These are phyloP conservation scores for Setipinna tenuifilis DNA, from an alignment of 2,797 vertebrate species.

Conservation along the genomic window DNA sequence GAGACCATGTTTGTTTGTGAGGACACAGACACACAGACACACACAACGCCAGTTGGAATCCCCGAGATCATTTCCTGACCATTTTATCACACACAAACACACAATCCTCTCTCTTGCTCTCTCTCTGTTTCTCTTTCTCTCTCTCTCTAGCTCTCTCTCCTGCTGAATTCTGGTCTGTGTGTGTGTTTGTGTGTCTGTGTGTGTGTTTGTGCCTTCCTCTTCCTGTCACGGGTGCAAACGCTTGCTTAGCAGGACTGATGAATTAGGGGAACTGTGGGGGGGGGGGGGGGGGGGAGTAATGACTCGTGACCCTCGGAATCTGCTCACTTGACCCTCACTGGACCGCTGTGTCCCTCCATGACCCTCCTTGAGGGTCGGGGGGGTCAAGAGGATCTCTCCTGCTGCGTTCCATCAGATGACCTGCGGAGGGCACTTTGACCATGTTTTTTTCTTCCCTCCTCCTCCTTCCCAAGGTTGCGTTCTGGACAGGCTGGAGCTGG, in stretches of 20 bases:
- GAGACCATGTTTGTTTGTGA: background rate
- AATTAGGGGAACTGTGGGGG: background rate
- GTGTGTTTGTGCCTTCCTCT: background rate
- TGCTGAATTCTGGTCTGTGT: background rate
- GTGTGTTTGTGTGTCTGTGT: background rate
- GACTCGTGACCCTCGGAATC: slow-evolving; percentile 39
- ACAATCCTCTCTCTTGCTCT: background rate
- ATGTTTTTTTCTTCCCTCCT: background rate
- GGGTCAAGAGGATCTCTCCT: slow-evolving; percentile 41
- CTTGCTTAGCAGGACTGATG: background rate
- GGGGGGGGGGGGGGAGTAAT: slow-evolving; percentile 26
- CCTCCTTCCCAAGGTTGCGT: background rate
- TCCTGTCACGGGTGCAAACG: background rate
- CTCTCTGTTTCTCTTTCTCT: too few species aligned
- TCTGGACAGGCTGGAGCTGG: background rate
- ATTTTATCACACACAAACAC: slow-evolving; percentile 4
- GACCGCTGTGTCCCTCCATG: slow-evolving; percentile 30
- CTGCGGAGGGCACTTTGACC: background rate
- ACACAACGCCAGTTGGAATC: background rate
- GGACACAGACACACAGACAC: background rate
- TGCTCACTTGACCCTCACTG: slow-evolving; percentile 39
- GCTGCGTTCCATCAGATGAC: slow-evolving; percentile 19
- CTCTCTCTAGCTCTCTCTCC: background rate
- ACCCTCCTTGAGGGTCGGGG: slow-evolving; percentile 26
- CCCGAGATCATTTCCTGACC: slow-evolving; percentile 4